phyloP scores from a whole-genome alignment of 1,140 invertebrate species.

The Cecropterus lyciades region DNA sequence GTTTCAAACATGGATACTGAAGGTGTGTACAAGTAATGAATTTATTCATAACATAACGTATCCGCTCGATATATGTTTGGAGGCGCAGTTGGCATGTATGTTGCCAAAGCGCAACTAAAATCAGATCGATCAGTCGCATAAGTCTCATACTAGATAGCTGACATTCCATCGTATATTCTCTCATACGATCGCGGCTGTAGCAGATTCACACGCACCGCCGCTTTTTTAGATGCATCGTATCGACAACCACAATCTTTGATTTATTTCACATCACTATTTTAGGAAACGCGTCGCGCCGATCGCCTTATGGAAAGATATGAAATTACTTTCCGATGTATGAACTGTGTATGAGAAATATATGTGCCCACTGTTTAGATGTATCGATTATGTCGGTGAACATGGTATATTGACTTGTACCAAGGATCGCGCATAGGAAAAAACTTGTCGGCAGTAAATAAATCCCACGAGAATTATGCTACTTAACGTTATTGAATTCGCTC shows the following conservation, averaged over 20 bases:
- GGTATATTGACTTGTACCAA: slow-evolving; percentile 47
- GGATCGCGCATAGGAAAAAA: slow-evolving; percentile 44
- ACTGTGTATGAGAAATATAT: slow-evolving; percentile 57
- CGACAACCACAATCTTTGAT: slow-evolving; percentile 72
- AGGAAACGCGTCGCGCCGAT: slow-evolving; percentile 73
- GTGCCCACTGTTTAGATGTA: slow-evolving; percentile 50
- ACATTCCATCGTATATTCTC: slow-evolving; percentile 67
- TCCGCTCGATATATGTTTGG: slow-evolving; percentile 36
- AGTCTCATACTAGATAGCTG: slow-evolving; percentile 45
- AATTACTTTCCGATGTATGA: slow-evolving; percentile 68
- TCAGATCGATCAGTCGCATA: slow-evolving; percentile 50
- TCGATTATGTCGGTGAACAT: slow-evolving; percentile 52
- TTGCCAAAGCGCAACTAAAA: slow-evolving; percentile 43
- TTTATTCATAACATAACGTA: slow-evolving; percentile 48
- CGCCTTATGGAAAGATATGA: slow-evolving; percentile 75
- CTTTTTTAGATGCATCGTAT: slow-evolving; percentile 70
- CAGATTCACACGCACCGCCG: slow-evolving; percentile 75
- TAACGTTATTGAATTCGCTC: slow-evolving; percentile 9
- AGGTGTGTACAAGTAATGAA: slow-evolving; percentile 40
- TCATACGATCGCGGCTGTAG: slow-evolving; percentile 66
- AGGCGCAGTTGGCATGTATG: slow-evolving; percentile 15
- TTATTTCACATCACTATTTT: slow-evolving; percentile 82
- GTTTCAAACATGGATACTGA: slow-evolving; percentile 37
- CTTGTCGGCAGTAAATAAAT: slow-evolving; percentile 37
- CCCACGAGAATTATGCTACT: slow-evolving; percentile 47